Evolutionary conservation across 2,888 invertebrate species (phyloP).

Genomic region (Xylocampa areola): DNA sequence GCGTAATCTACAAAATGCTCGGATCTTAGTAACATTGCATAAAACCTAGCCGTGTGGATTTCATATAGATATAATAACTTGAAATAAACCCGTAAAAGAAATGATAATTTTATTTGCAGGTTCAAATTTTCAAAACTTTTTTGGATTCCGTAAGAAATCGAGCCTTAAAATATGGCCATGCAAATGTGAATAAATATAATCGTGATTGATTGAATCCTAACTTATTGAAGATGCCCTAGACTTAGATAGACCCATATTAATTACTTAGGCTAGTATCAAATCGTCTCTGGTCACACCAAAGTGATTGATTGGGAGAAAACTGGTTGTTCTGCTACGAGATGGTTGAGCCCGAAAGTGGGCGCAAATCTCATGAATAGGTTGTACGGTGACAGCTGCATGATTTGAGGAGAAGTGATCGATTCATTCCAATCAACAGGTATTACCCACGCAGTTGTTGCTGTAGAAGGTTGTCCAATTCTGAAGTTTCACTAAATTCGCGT

Average conservation of each 20-base stretch:
- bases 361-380: slow-evolving; percentile 11
- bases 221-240: slow-evolving; percentile 24
- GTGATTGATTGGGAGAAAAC: slow-evolving; percentile 38
- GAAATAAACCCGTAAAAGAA: slow-evolving; percentile 54
- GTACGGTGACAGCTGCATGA: slow-evolving; percentile 34
- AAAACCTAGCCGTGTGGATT: slow-evolving; percentile 10
- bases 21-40: slow-evolving; percentile 22
- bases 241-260: slow-evolving; percentile 27
- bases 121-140: slow-evolving; percentile 48
- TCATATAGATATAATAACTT: slow-evolving; percentile 19
- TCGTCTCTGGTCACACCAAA: slow-evolving; percentile 43
- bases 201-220: slow-evolving; percentile 22
- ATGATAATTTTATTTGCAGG: slow-evolving; percentile 54
- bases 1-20: slow-evolving; percentile 2
- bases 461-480: slow-evolving; percentile 59
- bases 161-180: slow-evolving; percentile 19
- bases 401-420: slow-evolving; percentile 30
- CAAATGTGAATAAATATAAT: slow-evolving; percentile 33
- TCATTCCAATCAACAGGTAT: slow-evolving; percentile 52
- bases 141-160: slow-evolving; percentile 33
- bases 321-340: slow-evolving; percentile 30
- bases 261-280: slow-evolving; percentile 46
- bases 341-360: slow-evolving; percentile 43
- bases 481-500: slow-evolving; percentile 61
- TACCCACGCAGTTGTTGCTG: slow-evolving; percentile 58